Evolutionary conservation across 2,113 vertebrate species (phyloP).

Genomic region (Syngnathus floridae): DNA sequence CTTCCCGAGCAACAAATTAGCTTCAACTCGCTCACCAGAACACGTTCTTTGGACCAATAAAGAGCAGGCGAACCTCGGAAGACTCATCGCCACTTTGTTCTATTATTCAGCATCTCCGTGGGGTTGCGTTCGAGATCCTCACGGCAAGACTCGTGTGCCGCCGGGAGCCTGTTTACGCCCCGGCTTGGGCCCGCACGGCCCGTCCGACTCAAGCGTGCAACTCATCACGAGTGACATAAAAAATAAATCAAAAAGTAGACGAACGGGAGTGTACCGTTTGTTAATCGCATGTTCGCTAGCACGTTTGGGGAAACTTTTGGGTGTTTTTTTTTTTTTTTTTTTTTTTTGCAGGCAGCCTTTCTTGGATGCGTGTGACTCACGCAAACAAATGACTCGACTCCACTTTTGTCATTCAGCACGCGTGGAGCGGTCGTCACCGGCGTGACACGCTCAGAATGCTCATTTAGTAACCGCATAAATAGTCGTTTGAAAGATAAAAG

Average conservation of each 20-base stretch:
- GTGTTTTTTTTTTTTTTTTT: too few relatives aligned
- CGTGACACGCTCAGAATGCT: constrained; percentile 52
- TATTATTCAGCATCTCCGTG: constrained; percentile 74
- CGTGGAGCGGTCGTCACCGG: constrained; percentile 35
- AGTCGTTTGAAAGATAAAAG: constrained; percentile 75
- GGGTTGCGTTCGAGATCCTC: constrained; percentile 61
- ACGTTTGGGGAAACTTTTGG: constrained; percentile 26
- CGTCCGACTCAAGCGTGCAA: constrained; percentile 41
- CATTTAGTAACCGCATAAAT: constrained; percentile 71
- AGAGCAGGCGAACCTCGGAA: constrained; percentile 70
- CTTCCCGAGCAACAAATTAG: neutral
- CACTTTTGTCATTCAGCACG: constrained; percentile 26
- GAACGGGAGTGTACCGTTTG: constrained; percentile 46
- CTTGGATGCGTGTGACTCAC: constrained; percentile 10
- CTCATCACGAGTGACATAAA: constrained; percentile 50
- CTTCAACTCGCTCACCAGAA: constrained; percentile 2
- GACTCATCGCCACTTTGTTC: constrained; percentile 75
- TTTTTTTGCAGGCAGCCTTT: constrained; percentile 18
- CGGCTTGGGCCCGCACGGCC: constrained; percentile 19
- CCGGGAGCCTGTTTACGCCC: constrained; percentile 58
- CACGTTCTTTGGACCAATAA: constrained; percentile 37
- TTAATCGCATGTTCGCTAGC: constrained; percentile 45
- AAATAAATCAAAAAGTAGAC: constrained; percentile 54
- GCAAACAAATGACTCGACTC: constrained; percentile 9
- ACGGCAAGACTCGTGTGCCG: constrained; percentile 51